These are phyloP conservation scores for Isaurus tuberculatus DNA, from an alignment of 92 coral and sea anemone genomes.

Conservation along the genomic window DNA sequence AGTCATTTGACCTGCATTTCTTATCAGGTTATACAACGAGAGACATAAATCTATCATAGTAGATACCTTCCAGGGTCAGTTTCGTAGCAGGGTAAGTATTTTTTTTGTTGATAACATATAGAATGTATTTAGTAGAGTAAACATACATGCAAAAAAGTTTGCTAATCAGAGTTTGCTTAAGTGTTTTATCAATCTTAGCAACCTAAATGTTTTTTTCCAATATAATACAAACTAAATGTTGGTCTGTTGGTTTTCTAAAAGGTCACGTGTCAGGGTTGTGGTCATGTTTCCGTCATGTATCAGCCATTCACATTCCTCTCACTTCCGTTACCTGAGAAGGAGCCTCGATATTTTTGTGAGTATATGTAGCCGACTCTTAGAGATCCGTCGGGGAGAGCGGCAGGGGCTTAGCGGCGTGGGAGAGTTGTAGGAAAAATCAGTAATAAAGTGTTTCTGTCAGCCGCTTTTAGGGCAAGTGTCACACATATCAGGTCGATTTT, in stretches of 20 bases:
- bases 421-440: no score
- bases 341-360: conserved; percentile 75
- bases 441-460: no score
- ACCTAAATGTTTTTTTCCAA: no score
- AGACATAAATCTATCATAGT: conserved; percentile 77
- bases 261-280: conserved; percentile 79
- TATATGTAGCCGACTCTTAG: neutral
- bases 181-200: no score
- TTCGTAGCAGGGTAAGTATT: conserved; percentile 71
- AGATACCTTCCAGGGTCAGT: conserved; percentile 86
- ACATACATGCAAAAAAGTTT: no score
- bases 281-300: conserved; percentile 72
- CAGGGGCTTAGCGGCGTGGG: neutral
- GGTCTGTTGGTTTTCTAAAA: neutral
- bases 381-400: no score
- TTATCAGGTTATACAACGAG: conserved; percentile 67
- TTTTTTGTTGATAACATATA: neutral
- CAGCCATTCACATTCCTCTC: conserved; percentile 82
- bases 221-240: neutral
- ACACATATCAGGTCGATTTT: no score
- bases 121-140: no score
- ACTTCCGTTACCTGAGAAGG: conserved; percentile 71
- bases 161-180: no score
- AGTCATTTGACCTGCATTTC: neutral
- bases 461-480: no score